Evolutionary conservation across 2,797 vertebrate genomes (phyloP).

Genomic region (Anas bernieri): DNA sequence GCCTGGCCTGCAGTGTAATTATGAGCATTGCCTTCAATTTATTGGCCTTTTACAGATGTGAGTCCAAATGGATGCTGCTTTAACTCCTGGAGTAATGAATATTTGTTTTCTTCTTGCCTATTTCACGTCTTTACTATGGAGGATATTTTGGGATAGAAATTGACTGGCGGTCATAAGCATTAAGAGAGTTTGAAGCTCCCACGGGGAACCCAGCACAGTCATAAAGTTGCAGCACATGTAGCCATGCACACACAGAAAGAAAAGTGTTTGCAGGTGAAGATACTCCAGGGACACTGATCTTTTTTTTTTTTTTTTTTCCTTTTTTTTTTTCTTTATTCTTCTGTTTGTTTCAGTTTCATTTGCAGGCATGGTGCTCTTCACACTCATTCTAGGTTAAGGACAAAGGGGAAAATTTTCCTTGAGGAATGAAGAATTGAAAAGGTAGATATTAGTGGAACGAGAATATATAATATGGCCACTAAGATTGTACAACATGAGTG

Average conservation of each 20-base stretch:
- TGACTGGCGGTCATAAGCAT: slow-evolving; percentile 49
- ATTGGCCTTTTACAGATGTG: slow-evolving; percentile 62
- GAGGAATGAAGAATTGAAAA: neutral
- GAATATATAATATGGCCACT: neutral
- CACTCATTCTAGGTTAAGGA: neutral
- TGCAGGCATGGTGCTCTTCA: neutral
- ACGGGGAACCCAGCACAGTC: neutral
- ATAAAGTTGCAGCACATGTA: slow-evolving; percentile 43
- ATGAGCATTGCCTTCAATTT: slow-evolving; percentile 38
- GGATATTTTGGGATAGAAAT: slow-evolving; percentile 46
- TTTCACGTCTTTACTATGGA: slow-evolving; percentile 26
- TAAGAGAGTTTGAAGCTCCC: slow-evolving; percentile 46
- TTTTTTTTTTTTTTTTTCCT: neutral
- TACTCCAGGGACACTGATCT: neutral
- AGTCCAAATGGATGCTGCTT: slow-evolving; percentile 37
- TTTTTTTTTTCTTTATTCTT: neutral
- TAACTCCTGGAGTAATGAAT: slow-evolving; percentile 54
- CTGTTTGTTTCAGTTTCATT: neutral
- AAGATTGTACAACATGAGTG: neutral
- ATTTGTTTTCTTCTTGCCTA: slow-evolving; percentile 47
- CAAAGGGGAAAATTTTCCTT: neutral
- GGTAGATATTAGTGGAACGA: neutral
- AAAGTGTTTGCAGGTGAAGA: slow-evolving; percentile 43
- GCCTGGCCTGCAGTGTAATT: slow-evolving; percentile 30
- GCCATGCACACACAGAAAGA: neutral